Conservation (phyloP, 2,888 invertebrate genomes). For the Drosophila niveifrons region DNA sequence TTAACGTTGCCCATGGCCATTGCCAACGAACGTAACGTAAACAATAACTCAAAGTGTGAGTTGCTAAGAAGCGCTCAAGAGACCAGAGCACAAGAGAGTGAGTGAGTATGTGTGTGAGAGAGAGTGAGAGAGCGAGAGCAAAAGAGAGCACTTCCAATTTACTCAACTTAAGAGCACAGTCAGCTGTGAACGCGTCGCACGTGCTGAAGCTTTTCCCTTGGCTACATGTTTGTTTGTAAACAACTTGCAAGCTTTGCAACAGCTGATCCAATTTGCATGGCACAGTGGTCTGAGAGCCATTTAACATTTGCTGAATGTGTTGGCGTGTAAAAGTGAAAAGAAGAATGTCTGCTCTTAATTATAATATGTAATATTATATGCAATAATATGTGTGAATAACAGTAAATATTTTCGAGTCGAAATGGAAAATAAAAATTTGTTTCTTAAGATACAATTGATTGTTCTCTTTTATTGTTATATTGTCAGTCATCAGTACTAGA, state of each 20-base stretch:
- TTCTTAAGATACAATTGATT: no score
- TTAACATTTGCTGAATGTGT: not conserved
- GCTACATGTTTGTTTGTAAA: slow-evolving; percentile 63
- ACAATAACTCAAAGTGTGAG: slow-evolving; percentile 13
- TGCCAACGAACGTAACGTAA: slow-evolving; percentile 39
- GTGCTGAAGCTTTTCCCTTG: slow-evolving; percentile 55
- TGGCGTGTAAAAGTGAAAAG: no score
- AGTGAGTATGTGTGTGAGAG: not conserved
- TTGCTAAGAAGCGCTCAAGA: slow-evolving; percentile 56
- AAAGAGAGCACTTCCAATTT: not conserved
- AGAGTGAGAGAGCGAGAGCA: not conserved
- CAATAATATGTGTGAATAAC: no score
- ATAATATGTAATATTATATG: no score
- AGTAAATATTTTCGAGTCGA: no score
- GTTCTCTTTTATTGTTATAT: no score
- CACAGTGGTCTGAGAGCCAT: slow-evolving; percentile 47
- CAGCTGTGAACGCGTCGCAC: slow-evolving; percentile 42
- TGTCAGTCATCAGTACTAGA: no score
- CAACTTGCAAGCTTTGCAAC: slow-evolving; percentile 64
- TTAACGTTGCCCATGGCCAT: slow-evolving; percentile 36
- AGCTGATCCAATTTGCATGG: slow-evolving; percentile 49
- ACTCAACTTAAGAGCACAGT: not conserved
- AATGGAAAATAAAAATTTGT: no score
- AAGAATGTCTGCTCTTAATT: no score
- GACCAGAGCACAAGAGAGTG: slow-evolving; percentile 9